These are phyloP conservation scores for Oxyteleia sp. DNA, from an alignment of 2,888 invertebrate species.

Conservation along the genomic window DNA sequence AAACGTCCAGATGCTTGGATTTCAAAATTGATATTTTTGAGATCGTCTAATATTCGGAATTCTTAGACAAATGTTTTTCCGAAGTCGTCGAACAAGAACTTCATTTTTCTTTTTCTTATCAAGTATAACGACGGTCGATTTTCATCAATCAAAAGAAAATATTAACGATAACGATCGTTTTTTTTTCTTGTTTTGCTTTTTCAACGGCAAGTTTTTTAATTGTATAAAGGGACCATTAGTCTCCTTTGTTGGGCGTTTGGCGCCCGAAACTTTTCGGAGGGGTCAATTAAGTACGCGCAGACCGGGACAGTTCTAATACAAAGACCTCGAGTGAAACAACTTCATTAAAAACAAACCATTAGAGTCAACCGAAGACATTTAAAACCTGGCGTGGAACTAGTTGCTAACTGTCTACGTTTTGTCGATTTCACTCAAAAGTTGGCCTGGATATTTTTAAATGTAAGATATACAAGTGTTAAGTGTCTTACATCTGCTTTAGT, in stretches of 20 bases:
- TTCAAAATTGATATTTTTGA: neutral
- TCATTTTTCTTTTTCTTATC: neutral
- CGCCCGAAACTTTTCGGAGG: slow-evolving; percentile 61
- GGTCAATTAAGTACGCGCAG: slow-evolving; percentile 67
- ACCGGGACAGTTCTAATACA: slow-evolving; percentile 56
- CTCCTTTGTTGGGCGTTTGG: slow-evolving; percentile 18
- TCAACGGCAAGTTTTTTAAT: slow-evolving; percentile 27
- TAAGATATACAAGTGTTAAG: slow-evolving; percentile 28
- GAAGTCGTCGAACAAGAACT: neutral
- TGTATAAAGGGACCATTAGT: slow-evolving; percentile 57
- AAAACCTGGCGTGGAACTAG: slow-evolving; percentile 56
- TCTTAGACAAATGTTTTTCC: neutral
- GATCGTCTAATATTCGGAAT: neutral
- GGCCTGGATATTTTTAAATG: slow-evolving; percentile 32
- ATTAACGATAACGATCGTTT: slow-evolving; percentile 12
- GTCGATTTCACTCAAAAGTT: slow-evolving; percentile 47
- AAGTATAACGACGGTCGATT: neutral
- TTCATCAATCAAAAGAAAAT: slow-evolving; percentile 50
- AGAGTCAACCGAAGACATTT: slow-evolving; percentile 62
- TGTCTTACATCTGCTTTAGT: slow-evolving; percentile 23
- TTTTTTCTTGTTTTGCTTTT: slow-evolving; percentile 26
- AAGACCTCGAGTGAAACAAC: slow-evolving; percentile 66
- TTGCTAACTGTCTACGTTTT: slow-evolving; percentile 39
- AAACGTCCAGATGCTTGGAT: slow-evolving; percentile 16
- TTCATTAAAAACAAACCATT: slow-evolving; percentile 72